phyloP scores from a whole-genome alignment of 2,888 invertebrate genomes.

The Cryptophagus acutangulus region DNA sequence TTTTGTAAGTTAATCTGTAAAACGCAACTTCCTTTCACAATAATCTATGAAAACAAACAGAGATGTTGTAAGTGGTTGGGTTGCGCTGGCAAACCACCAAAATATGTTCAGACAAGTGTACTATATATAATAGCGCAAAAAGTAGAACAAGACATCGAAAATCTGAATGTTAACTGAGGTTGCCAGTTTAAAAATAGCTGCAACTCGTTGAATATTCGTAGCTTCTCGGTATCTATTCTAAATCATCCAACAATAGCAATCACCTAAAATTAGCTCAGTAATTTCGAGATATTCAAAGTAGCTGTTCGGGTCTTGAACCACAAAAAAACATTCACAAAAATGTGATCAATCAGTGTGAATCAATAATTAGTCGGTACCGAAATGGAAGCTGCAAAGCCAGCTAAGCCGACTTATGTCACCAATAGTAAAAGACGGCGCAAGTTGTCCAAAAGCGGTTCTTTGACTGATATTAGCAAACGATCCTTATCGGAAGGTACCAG shows the following conservation, averaged over 20 bases:
- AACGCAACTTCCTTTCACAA: no score
- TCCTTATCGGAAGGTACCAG: conserved; percentile 66
- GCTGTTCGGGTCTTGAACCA: conserved; percentile 19
- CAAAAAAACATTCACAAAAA: conserved; percentile 20
- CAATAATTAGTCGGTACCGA: no score
- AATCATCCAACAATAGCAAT: conserved; percentile 38
- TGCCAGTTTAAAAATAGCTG: conserved; percentile 5
- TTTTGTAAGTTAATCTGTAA: no score
- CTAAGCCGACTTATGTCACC: conserved; percentile 17
- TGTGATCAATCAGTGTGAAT: conserved; percentile 15
- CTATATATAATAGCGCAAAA: conserved; percentile 12
- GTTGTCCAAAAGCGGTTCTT: conserved; percentile 18
- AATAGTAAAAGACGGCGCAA: conserved; percentile 18
- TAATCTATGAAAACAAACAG: neutral
- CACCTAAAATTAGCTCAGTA: conserved; percentile 44
- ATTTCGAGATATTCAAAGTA: conserved; percentile 35
- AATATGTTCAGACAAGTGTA: conserved; percentile 4
- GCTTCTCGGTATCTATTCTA: conserved; percentile 1
- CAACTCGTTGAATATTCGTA: conserved; percentile 10
- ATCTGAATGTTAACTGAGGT: conserved; percentile 8
- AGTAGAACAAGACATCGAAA: conserved; percentile 15
- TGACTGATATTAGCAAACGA: conserved; percentile 40
- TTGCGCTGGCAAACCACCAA: neutral
- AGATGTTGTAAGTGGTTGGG: neutral
- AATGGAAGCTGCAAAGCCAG: conserved; percentile 29